Evolutionary conservation across 2,888 invertebrate species (phyloP), one percentile per base, ranked within the genome.

Genomic region (Cabera pusaria): DNA sequence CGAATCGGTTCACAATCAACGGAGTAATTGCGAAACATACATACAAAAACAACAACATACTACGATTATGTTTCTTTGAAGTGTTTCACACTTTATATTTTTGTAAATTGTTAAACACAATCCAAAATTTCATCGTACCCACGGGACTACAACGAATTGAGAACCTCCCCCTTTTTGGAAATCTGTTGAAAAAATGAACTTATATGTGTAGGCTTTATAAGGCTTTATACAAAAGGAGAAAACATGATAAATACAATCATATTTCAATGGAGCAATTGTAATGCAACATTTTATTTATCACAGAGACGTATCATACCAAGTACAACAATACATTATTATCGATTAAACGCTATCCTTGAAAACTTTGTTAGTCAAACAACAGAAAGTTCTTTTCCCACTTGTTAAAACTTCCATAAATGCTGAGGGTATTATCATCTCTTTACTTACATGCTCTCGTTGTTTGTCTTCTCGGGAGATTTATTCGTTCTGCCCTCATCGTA

Each of bases 341-440:
- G 49, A 51, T 51, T 51, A 38, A 36, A 45, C 24, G 34, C 34
- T 43, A 54, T 51, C 49, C 51, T 51, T 51, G 45, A 49, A 49
- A 54, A 51, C 43, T 51, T 51, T 51, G 45, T 44, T 35, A 51
- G 44, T 44, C 43, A 51, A 54, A 54, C 54, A 54, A 49, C 45
- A 45, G 40, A 41, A 51, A 54, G 49, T 51, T 47, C 36, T 31
- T 41, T 49, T 43, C 44, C 49, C 45, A 51, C 54, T 51, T 54
- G 54, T 54, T 51, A 54, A 54, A 54, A 54, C 45, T 54, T 54
- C 36, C 43, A 47, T 47, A 49, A 51, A 54, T 49, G 51, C 47
- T 47, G 47, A 40, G 44, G 49, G 47, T 54, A 51, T 51, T 54
- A 51, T 49, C 53, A 49, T 51, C 54, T 51, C 54, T 51, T 54